These are phyloP conservation scores for Xenops minutus DNA, from an alignment of 2,797 vertebrate species.

Conservation along the genomic window DNA sequence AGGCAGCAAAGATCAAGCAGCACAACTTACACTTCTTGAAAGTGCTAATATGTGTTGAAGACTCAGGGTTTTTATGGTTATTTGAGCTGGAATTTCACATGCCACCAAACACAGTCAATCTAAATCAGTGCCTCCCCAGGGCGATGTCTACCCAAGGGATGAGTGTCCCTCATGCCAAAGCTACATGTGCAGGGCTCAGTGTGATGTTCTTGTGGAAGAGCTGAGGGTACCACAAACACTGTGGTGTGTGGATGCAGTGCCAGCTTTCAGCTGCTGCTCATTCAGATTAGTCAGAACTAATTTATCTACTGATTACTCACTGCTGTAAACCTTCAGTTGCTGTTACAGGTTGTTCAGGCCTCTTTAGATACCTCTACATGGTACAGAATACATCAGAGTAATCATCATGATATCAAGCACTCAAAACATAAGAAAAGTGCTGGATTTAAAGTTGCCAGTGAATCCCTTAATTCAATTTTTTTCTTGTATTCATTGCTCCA, in stretches of 20 bases:
- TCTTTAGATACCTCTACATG: background rate
- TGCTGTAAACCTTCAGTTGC: background rate
- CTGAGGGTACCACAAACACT: background rate
- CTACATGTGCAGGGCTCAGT: background rate
- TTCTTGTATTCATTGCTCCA: background rate
- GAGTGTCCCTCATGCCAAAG: rapidly evolving
- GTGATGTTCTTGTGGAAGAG: background rate
- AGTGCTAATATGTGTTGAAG: background rate
- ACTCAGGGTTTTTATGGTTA: background rate
- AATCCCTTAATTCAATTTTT: background rate
- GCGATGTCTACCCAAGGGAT: background rate
- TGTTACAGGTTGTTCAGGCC: background rate
- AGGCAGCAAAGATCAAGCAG: background rate
- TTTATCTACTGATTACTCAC: background rate
- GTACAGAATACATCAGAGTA: background rate
- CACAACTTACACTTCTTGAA: background rate
- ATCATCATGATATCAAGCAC: background rate
- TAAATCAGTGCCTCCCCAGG: background rate
- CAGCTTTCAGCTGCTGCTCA: constrained; percentile 12
- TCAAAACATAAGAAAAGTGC: background rate
- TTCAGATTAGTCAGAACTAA: background rate
- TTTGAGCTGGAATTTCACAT: background rate
- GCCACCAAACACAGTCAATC: background rate
- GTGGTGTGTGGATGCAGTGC: background rate
- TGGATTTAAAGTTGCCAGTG: background rate